phyloP scores from a whole-genome alignment of 2,888 invertebrate species.

The Miltochrista miniata region DNA sequence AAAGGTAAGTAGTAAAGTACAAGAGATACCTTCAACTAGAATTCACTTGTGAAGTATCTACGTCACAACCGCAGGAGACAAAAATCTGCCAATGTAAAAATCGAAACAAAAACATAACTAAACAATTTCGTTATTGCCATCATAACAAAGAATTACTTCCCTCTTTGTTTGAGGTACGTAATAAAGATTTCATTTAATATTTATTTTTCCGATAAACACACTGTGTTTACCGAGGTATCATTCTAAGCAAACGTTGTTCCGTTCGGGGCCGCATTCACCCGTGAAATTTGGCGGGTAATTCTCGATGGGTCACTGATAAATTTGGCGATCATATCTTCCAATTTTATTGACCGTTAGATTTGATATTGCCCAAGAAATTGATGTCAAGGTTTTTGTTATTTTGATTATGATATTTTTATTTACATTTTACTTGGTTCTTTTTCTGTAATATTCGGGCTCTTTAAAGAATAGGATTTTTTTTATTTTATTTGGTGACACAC shows the following conservation, averaged over 20 bases:
- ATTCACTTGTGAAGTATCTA: too few relatives aligned
- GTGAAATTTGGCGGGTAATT: constrained; percentile 53
- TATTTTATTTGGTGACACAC: too few relatives aligned
- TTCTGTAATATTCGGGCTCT: neutral
- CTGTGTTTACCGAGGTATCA: constrained; percentile 29
- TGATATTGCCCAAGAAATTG: constrained; percentile 44
- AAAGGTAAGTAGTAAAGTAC: too few relatives aligned
- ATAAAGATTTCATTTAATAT: constrained; percentile 17
- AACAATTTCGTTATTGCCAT: constrained; percentile 1
- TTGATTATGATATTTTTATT: neutral
- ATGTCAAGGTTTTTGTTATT: constrained; percentile 4
- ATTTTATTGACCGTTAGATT: constrained; percentile 67
- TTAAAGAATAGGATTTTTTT: too few relatives aligned
- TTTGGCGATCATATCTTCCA: constrained; percentile 60
- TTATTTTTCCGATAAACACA: constrained; percentile 27
- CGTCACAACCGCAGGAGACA: neutral
- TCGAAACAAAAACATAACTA: neutral
- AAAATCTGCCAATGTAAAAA: neutral
- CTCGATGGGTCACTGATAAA: constrained; percentile 58
- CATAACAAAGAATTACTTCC: constrained; percentile 1
- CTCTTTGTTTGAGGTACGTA: constrained; percentile 1
- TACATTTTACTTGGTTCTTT: too few relatives aligned
- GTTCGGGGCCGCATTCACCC: constrained; percentile 34
- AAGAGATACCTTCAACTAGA: too few relatives aligned
- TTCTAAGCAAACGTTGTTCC: constrained; percentile 43